Evolutionary conservation across 2,888 invertebrate species (phyloP).

Genomic region (Melanargia galathea): DNA sequence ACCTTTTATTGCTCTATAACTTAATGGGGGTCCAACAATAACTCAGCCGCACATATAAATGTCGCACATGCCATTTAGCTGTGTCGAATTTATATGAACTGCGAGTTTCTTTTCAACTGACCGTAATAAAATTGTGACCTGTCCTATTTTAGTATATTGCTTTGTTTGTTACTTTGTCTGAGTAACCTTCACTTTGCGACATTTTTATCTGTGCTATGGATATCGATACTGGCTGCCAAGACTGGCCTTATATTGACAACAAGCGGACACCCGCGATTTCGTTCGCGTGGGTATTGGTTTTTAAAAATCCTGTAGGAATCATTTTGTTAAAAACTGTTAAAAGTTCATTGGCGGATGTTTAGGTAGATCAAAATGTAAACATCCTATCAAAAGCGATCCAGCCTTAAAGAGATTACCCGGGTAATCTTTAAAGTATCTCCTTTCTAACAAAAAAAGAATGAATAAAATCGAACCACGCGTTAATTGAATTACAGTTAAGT

Average conservation of each 20-base stretch:
- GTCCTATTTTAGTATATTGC: constrained; percentile 11
- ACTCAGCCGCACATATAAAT: constrained; percentile 57
- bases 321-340: no score
- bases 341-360: no score
- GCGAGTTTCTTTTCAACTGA: constrained; percentile 30
- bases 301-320: no score
- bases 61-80: constrained; percentile 55
- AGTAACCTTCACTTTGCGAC: background rate
- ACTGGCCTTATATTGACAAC: background rate
- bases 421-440: no score
- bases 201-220: background rate
- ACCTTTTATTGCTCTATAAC: constrained; percentile 68
- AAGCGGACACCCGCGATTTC: no score
- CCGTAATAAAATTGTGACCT: constrained; percentile 32
- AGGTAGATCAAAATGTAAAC: no score
- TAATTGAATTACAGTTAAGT: no score
- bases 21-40: constrained; percentile 63
- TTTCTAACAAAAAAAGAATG: no score
- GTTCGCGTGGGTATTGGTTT: no score
- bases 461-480: no score
- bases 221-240: background rate
- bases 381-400: no score
- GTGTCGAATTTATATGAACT: constrained; percentile 43
- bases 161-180: background rate
- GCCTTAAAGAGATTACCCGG: no score